phyloP scores from a whole-genome alignment of 1,140 invertebrate genomes.

The Neelides sp. region DNA sequence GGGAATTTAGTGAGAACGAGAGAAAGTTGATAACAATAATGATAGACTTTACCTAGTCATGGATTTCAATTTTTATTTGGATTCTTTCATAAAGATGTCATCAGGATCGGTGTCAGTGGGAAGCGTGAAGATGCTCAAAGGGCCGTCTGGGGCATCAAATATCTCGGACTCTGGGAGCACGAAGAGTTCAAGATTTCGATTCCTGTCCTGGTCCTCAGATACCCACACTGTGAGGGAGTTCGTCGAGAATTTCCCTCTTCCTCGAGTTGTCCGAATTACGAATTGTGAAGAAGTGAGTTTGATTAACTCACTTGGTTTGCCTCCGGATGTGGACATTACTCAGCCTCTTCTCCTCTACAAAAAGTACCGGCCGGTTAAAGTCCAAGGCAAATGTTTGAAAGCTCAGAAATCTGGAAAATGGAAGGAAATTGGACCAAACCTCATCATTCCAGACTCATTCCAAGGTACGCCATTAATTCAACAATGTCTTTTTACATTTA shows the following conservation, averaged over 20 bases:
- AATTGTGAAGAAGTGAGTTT: slow-evolving; percentile 22
- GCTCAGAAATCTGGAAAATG: slow-evolving; percentile 30
- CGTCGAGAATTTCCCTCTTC: slow-evolving; percentile 30
- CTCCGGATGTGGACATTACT: slow-evolving; percentile 32
- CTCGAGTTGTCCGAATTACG: slow-evolving; percentile 29
- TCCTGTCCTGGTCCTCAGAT: slow-evolving; percentile 29
- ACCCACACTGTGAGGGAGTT: slow-evolving; percentile 28
- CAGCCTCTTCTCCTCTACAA: slow-evolving; percentile 34
- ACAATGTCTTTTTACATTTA: not conserved
- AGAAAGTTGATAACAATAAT: too few relatives aligned
- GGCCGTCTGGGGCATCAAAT: slow-evolving; percentile 2
- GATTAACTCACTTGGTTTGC: slow-evolving; percentile 21
- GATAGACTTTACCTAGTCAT: too few relatives aligned
- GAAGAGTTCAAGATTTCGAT: slow-evolving; percentile 18
- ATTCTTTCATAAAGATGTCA: too few relatives aligned
- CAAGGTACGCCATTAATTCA: slow-evolving; percentile 30
- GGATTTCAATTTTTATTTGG: too few relatives aligned
- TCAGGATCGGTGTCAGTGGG: slow-evolving; percentile 12
- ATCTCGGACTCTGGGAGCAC: slow-evolving; percentile 22
- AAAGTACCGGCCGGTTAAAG: slow-evolving; percentile 33
- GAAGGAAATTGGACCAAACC: slow-evolving; percentile 32
- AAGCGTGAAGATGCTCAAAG: slow-evolving; percentile 22
- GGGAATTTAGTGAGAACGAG: too few relatives aligned
- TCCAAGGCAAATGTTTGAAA: slow-evolving; percentile 33
- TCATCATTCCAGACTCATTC: slow-evolving; percentile 36